These are phyloP conservation scores for Dermochelys coriacea DNA, from an alignment of 2,797 vertebrate genomes.

Conservation along the genomic window DNA sequence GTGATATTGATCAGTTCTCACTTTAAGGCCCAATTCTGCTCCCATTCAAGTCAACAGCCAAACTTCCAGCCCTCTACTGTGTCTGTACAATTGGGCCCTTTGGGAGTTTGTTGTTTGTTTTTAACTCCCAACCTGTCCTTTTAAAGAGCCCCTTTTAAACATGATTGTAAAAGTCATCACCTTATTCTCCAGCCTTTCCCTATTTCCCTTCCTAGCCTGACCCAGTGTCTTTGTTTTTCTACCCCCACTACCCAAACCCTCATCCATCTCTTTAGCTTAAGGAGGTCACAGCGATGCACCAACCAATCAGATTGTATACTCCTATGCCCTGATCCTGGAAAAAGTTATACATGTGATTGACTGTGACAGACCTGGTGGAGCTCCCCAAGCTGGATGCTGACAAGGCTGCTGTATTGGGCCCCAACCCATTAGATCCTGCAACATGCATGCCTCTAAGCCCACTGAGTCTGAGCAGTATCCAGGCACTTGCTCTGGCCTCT, in stretches of 20 bases:
- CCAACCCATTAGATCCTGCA: not conserved
- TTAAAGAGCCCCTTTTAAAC: too few relatives aligned
- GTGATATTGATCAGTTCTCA: not conserved
- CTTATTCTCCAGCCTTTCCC: not conserved
- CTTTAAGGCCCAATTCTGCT: not conserved
- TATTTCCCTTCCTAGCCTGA: not conserved
- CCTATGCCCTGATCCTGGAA: not conserved
- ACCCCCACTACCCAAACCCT: too few relatives aligned
- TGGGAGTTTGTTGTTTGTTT: not conserved
- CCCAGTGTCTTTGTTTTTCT: too few relatives aligned
- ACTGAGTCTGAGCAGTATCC: not conserved
- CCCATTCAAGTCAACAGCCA: not conserved
- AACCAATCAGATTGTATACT: not conserved
- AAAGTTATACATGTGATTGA: not conserved
- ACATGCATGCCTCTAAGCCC: not conserved
- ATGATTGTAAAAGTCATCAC: not conserved
- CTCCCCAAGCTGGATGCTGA: not conserved
- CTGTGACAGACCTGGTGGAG: not conserved
- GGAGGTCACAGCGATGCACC: not conserved
- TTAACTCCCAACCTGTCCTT: not conserved
- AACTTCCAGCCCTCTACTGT: not conserved
- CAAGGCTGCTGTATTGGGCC: not conserved
- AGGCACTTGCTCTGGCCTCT: not conserved
- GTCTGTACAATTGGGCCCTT: not conserved
- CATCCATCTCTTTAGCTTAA: not conserved